These are phyloP conservation scores for Dendrophyllia cribrosa DNA, from an alignment of 64 coral and sea anemone species.

Conservation along the genomic window DNA sequence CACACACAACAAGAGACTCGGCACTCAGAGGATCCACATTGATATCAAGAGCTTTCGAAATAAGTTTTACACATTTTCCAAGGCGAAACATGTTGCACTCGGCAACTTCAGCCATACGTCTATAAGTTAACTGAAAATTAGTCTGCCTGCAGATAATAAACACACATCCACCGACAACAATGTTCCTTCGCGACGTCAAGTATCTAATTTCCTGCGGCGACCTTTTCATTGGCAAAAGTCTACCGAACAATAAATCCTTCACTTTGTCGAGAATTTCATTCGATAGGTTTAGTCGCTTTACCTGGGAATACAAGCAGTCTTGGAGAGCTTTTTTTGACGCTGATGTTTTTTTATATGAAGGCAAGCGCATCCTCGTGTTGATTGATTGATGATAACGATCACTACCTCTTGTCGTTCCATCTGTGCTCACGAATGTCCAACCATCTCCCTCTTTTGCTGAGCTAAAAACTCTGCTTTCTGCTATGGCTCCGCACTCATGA, in stretches of 20 bases:
- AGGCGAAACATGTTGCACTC: constrained; percentile 21
- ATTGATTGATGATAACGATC: constrained; percentile 4
- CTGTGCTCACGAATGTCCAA: background rate
- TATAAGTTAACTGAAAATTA: constrained; percentile 19
- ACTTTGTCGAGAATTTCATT: background rate
- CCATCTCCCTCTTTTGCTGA: background rate
- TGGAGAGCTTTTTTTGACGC: background rate
- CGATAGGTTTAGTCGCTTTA: constrained; percentile 2
- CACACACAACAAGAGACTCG: background rate
- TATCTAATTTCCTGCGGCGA: background rate
- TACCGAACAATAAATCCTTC: background rate
- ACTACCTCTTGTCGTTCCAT: background rate
- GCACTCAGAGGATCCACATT: background rate
- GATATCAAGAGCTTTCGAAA: constrained; percentile 6
- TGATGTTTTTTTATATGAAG: background rate
- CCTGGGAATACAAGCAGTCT: background rate
- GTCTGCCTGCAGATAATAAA: constrained; percentile 27
- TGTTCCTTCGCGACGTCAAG: background rate
- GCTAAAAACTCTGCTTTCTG: constrained; percentile 38
- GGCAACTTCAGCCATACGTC: constrained; percentile 12
- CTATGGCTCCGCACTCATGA: constrained; percentile 7
- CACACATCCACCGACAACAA: background rate
- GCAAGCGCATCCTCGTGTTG: background rate
- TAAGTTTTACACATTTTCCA: background rate
- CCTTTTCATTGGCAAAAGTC: background rate